These are phyloP conservation scores for Semnopithecus entellus DNA, from an alignment of 2,113 vertebrate genomes.

Conservation along the genomic window DNA sequence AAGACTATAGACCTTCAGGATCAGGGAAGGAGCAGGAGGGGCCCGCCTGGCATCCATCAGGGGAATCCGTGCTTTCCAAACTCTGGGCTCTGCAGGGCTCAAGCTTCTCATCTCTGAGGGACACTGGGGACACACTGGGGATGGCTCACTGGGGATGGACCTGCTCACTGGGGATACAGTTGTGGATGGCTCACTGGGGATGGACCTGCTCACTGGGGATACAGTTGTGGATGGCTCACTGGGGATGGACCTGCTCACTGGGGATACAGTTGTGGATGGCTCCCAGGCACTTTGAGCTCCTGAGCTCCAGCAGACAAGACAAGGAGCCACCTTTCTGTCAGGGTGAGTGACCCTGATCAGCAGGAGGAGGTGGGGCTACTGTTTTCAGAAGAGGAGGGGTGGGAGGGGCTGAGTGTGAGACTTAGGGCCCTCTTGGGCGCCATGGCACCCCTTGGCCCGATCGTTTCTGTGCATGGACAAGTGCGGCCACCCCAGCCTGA, in stretches of 20 bases:
- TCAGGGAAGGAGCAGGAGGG: accelerated
- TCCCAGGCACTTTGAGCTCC: not conserved
- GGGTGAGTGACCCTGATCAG: not conserved
- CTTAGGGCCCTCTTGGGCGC: not conserved
- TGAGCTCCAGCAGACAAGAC: not conserved
- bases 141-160: too few species aligned
- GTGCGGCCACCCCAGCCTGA: not conserved
- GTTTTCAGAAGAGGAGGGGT: accelerated
- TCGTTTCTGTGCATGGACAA: not conserved
- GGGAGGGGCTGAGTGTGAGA: not conserved
- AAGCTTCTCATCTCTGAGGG: not conserved
- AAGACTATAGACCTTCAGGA: not conserved
- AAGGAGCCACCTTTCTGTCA: accelerated
- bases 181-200: too few species aligned
- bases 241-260: not conserved
- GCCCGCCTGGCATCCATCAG: not conserved
- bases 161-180: too few species aligned
- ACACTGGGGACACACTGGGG: not conserved
- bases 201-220: not conserved
- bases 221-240: accelerated
- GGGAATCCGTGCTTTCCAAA: not conserved
- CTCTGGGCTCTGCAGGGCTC: not conserved
- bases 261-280: accelerated
- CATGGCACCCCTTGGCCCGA: accelerated
- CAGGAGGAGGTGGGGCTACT: not conserved